Percentiles rank a stretch among this genome's conserved stretches.
phyloP scores from a whole-genome alignment of 2,113 vertebrate genomes.

The Hippocampus comes region DNA sequence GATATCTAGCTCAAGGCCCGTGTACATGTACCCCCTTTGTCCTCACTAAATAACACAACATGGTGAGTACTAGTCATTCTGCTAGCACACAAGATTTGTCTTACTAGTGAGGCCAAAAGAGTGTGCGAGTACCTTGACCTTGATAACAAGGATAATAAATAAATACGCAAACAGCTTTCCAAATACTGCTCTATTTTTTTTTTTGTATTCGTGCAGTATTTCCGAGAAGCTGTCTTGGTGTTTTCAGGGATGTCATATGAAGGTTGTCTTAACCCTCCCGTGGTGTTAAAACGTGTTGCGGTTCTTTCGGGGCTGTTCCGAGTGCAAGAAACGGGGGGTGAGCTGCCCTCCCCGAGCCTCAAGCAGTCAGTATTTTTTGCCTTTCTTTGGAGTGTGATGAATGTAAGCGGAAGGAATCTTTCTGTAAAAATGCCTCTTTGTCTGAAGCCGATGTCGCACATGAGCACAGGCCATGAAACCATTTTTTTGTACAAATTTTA shows the following conservation, averaged over 20 bases:
- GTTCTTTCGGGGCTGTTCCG: conserved; percentile 17
- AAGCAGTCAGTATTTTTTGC: conserved; percentile 38
- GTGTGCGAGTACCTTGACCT: background rate
- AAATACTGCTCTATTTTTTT: background rate
- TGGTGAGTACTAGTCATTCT: background rate
- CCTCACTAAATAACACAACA: background rate
- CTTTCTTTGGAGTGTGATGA: conserved; percentile 41
- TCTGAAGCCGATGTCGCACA: conserved; percentile 44
- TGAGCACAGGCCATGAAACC: conserved; percentile 23
- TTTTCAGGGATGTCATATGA: conserved; percentile 47
- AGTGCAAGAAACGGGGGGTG: conserved; percentile 37
- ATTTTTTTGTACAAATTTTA: background rate
- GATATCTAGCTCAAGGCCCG: background rate
- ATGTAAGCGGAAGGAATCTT: conserved; percentile 41
- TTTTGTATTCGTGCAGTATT: conserved; percentile 41
- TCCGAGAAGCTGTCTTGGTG: conserved; percentile 40
- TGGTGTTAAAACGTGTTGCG: conserved; percentile 3
- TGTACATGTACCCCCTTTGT: background rate
- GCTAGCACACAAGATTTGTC: background rate
- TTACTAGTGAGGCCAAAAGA: background rate
- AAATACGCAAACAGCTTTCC: background rate
- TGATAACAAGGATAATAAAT: background rate
- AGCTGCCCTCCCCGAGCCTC: conserved; percentile 14
- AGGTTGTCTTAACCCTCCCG: conserved; percentile 26
- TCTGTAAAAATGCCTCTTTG: conserved; percentile 19